These are phyloP conservation scores for Hemibagrus guttatus DNA, from an alignment of 2,797 vertebrate species.

Conservation along the genomic window DNA sequence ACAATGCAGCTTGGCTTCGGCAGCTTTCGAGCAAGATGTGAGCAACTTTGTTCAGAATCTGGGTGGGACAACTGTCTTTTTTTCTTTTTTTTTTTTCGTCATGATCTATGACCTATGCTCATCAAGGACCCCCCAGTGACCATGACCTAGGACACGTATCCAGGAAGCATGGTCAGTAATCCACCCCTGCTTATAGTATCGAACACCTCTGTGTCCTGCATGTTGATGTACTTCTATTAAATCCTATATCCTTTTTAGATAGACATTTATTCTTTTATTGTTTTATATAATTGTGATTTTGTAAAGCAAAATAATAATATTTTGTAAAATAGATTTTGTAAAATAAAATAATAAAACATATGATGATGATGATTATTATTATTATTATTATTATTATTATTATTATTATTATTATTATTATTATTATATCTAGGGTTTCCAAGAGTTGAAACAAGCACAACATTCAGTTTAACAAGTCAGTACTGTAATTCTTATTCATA, in stretches of 20 bases:
- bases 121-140: not conserved
- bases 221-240: not conserved
- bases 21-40: not conserved
- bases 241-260: no score
- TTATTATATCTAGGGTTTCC: not conserved
- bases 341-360: not conserved
- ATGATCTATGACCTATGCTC: not conserved
- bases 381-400: constrained; percentile 1
- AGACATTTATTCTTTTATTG: not conserved
- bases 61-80: no score
- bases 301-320: no score
- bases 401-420: not conserved
- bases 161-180: not conserved
- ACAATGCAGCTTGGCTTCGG: not conserved
- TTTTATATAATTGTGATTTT: not conserved
- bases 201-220: not conserved
- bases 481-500: not conserved
- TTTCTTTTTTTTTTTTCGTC: no score
- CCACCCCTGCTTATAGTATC: not conserved
- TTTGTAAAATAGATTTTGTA: no score
- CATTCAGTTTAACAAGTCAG: not conserved
- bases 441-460: not conserved
- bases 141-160: not conserved
- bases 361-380: not conserved
- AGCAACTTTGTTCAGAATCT: not conserved